A percentile compares a stretch with the other conserved stretches of the same genome.
phyloP scores from a whole-genome alignment of 2,113 vertebrate species.

The Eulacestoma nigropectus region DNA sequence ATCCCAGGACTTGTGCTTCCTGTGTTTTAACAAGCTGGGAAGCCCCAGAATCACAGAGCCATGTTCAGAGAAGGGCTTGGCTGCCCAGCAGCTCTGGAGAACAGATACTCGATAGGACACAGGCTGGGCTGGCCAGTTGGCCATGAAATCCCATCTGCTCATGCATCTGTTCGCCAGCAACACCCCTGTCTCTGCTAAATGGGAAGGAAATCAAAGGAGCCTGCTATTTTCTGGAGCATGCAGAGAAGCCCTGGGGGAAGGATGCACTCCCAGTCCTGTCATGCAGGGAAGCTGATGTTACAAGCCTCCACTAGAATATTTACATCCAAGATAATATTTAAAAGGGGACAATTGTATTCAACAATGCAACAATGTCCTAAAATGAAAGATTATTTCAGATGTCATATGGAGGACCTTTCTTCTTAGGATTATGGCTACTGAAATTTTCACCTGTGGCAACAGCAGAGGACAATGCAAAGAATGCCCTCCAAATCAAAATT shows the following conservation, averaged over 20 bases:
- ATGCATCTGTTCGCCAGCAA: not conserved
- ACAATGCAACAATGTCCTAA: not conserved
- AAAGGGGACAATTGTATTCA: not conserved
- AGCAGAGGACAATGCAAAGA: not conserved
- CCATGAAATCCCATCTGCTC: slow-evolving; percentile 27
- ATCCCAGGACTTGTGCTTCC: not conserved
- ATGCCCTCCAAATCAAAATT: not conserved
- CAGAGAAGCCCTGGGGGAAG: not conserved
- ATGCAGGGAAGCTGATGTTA: not conserved
- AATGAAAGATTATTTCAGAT: not conserved
- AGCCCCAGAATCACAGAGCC: not conserved
- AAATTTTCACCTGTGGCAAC: not conserved
- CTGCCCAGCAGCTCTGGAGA: not conserved
- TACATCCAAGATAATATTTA: not conserved
- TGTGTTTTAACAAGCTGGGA: not conserved
- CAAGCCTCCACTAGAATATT: not conserved
- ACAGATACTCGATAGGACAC: not conserved
- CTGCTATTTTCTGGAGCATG: not conserved
- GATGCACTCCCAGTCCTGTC: not conserved
- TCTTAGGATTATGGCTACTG: not conserved
- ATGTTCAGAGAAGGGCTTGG: not conserved
- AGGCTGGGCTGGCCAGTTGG: not conserved
- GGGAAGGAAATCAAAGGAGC: not conserved
- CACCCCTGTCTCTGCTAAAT: not conserved
- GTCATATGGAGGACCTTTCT: not conserved